Percentiles rank a stretch among this genome's conserved stretches.
phyloP scores from a whole-genome alignment of 2,888 invertebrate species.

The Galerucella calmariensis region DNA sequence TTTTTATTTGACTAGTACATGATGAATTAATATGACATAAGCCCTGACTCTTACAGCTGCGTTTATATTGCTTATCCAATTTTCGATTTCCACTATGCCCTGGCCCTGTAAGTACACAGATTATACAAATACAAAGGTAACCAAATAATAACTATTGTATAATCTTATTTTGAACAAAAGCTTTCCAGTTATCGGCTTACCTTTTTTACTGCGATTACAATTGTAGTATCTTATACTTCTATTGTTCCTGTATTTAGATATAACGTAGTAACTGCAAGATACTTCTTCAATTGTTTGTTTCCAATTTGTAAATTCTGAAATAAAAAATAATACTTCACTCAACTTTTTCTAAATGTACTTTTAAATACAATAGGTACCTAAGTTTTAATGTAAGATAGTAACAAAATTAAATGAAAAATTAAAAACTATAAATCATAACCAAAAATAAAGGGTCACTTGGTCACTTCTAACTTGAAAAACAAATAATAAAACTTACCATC shows the following conservation, averaged over 20 bases:
- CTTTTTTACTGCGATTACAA: constrained; percentile 4
- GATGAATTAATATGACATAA: constrained; percentile 3
- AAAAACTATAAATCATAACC: no score
- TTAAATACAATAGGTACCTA: no score
- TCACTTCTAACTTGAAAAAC: no score
- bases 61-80: not conserved
- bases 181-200: not conserved
- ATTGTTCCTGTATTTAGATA: not conserved
- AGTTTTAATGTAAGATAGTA: no score
- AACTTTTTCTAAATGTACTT: no score
- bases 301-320: constrained; percentile 6
- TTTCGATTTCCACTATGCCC: not conserved
- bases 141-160: not conserved
- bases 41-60: not conserved
- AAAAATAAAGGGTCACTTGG: no score
- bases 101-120: no score
- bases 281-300: constrained; percentile 1
- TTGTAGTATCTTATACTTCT: not conserved
- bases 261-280: not conserved
- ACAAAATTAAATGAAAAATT: no score
- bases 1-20: constrained; percentile 13
- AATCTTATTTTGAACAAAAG: not conserved
- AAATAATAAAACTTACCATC: not conserved
- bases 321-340: not conserved
- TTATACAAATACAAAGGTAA: not conserved